Evolutionary conservation across 2,113 vertebrate species (phyloP).

Genomic region (Etheostoma cragini): DNA sequence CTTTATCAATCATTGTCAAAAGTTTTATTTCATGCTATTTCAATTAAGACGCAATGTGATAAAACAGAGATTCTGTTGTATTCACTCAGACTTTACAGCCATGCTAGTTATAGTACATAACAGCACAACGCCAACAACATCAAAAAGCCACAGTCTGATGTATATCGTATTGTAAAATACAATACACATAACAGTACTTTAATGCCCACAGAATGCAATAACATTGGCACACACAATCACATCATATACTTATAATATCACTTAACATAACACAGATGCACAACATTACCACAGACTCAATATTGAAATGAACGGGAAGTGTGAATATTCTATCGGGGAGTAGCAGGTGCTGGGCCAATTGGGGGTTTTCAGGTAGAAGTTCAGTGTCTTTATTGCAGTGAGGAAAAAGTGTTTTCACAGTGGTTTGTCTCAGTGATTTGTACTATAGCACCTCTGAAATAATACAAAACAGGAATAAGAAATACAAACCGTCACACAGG

Average conservation of each 20-base stretch:
- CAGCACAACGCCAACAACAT: neutral
- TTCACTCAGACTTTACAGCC: neutral
- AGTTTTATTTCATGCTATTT: neutral
- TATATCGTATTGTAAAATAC: neutral
- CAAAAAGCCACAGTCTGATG: neutral
- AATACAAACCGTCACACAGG: neutral
- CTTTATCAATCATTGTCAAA: neutral
- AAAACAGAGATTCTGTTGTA: neutral
- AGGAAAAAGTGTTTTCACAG: conserved; percentile 1
- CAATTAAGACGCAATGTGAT: neutral
- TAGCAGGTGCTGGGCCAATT: conserved; percentile 18
- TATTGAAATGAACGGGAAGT: neutral
- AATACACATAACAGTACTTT: neutral
- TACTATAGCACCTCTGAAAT: neutral
- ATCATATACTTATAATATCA: neutral
- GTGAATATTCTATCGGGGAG: neutral
- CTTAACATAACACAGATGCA: neutral
- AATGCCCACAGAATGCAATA: neutral
- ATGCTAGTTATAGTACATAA: neutral
- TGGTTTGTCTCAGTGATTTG: conserved; percentile 15
- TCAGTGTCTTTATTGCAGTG: conserved; percentile 21
- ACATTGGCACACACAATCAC: neutral
- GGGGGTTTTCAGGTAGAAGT: neutral
- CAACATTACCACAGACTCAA: neutral
- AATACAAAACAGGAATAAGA: neutral